These are phyloP conservation scores for Sander vitreus DNA, from an alignment of 2,113 vertebrate species.

Conservation along the genomic window DNA sequence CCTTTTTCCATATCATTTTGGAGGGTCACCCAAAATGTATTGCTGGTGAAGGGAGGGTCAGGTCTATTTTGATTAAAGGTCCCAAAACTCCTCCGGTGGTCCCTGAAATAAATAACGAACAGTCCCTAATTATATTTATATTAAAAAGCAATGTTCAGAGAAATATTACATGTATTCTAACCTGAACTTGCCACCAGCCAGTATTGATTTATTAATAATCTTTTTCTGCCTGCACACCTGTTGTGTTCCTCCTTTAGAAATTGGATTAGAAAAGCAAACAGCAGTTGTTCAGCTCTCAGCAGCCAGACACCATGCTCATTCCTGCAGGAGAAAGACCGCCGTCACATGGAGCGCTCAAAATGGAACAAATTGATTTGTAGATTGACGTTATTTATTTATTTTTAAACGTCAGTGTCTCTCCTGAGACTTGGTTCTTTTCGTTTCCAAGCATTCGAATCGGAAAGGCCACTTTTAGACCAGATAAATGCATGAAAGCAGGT, in stretches of 20 bases:
- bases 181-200: neutral
- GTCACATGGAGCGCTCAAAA: neutral
- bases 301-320: neutral
- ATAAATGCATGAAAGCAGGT: neutral
- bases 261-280: conserved; percentile 59
- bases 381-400: conserved; percentile 2
- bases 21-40: too few relatives aligned
- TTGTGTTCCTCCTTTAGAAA: conserved; percentile 48
- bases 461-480: neutral
- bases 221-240: conserved; percentile 35
- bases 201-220: conserved; percentile 51
- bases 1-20: too few relatives aligned
- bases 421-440: neutral
- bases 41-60: too few relatives aligned
- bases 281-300: neutral
- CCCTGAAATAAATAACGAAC: too few relatives aligned
- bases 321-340: neutral
- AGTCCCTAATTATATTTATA: neutral
- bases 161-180: conserved; percentile 2
- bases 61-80: too few relatives aligned
- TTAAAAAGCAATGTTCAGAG: neutral
- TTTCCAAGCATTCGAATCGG: neutral
- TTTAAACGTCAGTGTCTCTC: neutral
- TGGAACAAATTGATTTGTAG: conserved; percentile 28
- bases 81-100: too few relatives aligned